These are phyloP conservation scores for Clarias fuscus DNA, from an alignment of 2,797 vertebrate genomes.

Conservation along the genomic window DNA sequence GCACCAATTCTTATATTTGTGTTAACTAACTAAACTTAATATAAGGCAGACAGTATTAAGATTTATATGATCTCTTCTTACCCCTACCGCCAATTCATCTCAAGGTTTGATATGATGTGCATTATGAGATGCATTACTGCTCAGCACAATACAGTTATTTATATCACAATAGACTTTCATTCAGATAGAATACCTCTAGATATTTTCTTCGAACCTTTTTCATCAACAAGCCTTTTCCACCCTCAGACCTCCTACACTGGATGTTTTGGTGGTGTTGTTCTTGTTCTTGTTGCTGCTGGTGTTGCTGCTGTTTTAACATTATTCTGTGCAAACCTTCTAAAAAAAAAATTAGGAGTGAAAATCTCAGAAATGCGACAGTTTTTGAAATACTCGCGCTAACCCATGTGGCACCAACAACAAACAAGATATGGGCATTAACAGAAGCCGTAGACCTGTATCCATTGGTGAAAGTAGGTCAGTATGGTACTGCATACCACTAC, in stretches of 20 bases:
- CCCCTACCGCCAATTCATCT: not conserved
- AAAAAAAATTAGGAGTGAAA: not conserved
- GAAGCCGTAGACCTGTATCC: too few species aligned
- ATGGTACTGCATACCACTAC: too few species aligned
- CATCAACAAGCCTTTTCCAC: not conserved
- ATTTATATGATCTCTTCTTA: not conserved
- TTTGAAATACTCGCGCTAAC: not conserved
- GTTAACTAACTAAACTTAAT: not conserved
- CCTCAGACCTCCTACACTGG: not conserved
- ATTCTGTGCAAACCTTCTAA: not conserved
- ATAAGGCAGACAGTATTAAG: not conserved
- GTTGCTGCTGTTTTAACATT: not conserved
- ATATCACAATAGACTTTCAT: not conserved
- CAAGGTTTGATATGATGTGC: not conserved
- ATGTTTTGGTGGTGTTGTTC: not conserved
- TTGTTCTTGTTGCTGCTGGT: too few species aligned
- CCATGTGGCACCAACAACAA: not conserved
- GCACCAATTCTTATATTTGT: not conserved
- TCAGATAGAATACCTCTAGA: not conserved
- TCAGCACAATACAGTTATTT: not conserved
- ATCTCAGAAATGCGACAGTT: not conserved
- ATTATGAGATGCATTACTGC: not conserved
- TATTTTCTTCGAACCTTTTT: not conserved
- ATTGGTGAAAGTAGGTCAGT: too few species aligned
- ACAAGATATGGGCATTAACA: not conserved